Conservation (phyloP, 2,797 vertebrate species). For the Sus cebifrons region DNA sequence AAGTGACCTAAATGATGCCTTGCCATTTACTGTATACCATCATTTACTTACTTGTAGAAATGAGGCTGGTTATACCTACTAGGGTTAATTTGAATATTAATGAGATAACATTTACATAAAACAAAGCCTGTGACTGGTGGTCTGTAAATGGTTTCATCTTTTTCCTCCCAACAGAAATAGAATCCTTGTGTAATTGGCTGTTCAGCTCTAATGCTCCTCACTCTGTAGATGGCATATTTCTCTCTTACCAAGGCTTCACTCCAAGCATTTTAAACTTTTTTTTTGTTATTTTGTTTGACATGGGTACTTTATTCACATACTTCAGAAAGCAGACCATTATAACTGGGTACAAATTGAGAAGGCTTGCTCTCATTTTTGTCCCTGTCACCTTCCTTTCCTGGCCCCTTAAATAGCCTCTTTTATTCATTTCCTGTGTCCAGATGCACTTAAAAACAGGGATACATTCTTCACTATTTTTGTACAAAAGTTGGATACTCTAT, state of each 20-base stretch:
- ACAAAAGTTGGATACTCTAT: background rate
- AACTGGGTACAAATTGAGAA: background rate
- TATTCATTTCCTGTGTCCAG: background rate
- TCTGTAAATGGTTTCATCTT: background rate
- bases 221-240: background rate
- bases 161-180: background rate
- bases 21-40: conserved; percentile 2
- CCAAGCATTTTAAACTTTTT: conserved; percentile 7
- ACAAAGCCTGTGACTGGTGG: background rate
- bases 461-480: background rate
- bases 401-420: background rate
- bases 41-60: conserved; percentile 57
- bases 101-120: background rate
- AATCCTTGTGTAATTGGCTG: background rate
- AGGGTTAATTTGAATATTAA: conserved; percentile 1
- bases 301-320: background rate
- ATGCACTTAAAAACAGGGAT: background rate
- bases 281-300: background rate
- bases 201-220: background rate
- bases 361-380: background rate
- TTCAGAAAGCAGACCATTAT: background rate
- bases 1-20: background rate
- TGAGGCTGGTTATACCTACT: background rate
- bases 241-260: background rate
- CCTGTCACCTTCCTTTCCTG: background rate